Evolutionary conservation across 2,888 invertebrate species (phyloP).

Genomic region (Tanypteryx hageni): DNA sequence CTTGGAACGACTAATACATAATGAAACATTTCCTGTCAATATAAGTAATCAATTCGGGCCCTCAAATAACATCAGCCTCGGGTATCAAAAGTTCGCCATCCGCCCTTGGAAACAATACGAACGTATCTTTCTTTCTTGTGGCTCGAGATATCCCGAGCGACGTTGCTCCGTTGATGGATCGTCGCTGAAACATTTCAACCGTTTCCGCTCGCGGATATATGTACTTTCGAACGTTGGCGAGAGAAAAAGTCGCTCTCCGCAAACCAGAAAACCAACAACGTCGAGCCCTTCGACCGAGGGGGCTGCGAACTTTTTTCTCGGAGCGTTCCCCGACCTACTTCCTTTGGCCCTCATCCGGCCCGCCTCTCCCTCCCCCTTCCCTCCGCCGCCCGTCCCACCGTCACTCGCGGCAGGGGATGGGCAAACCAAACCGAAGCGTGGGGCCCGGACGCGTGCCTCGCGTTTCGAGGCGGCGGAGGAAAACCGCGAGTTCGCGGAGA

Average conservation of each 20-base stretch:
- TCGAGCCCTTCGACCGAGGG: neutral
- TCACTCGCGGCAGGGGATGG: neutral
- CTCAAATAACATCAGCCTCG: too few species aligned
- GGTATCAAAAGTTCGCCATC: too few species aligned
- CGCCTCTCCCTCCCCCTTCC: neutral
- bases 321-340: constrained; percentile 13
- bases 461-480: neutral
- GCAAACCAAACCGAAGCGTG: neutral
- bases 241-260: constrained; percentile 3
- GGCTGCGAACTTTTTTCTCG: neutral
- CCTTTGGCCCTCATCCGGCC: neutral
- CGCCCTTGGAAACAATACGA: too few species aligned
- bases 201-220: neutral
- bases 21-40: too few species aligned
- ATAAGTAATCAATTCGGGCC: too few species aligned
- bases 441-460: neutral
- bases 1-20: too few species aligned
- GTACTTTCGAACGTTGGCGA: neutral
- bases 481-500: neutral
- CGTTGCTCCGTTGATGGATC: too few species aligned
- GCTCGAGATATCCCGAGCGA: too few species aligned
- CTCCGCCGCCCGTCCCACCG: too few species aligned
- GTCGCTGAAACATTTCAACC: too few species aligned
- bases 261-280: constrained; percentile 1
- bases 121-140: too few species aligned